Base-by-base conservation (phyloP, 37 sponge, comb jelly and placozoan species). In the Trichoplax adhaerens region DNA sequence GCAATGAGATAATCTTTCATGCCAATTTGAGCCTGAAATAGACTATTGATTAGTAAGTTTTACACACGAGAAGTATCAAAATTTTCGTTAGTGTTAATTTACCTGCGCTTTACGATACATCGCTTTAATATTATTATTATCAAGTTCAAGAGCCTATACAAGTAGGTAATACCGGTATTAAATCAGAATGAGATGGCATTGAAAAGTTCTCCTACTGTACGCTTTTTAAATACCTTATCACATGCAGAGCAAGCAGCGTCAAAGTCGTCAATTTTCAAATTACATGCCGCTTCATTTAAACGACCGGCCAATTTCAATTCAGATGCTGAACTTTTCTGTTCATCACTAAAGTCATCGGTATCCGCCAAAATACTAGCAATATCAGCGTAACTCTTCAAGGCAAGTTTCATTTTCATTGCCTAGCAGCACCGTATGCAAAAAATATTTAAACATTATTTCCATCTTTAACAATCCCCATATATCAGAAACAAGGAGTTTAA, bases 51-150 rank as follows among this genome's bases (percentile, higher is more conserved):
- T 10, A n/a, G 54, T 65, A 57, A 50, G 10, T 66, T 66, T 48
- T 66, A 12, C 10, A 48, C 10, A 8, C 7, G 6, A 50, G 46
- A 12, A n/a, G 48, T 51, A 12, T 66, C 29, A 50, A 51, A 66
- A 7, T n/a, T 49, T 50, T 52, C 10, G 8, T 48, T 53, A 8
- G 65, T 71, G 0, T 53, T 56, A 54, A 65, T 73, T 66, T 57
- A 89, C 90, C 82, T 91, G 91, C 0, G 91, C 96, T 66, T 76
- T 70, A 69, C 96, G 84, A 68, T 88, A 95, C 52, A 80, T 78
- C n/a, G 86, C 91, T 66, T 95, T 95, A 53, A 91, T 66, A 67
- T 95, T 95, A 2, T 48, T 59, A 0, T 53, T 61, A 64, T 95
- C 91, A 4, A 76, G 70, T 56, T 74, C 49, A 6, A 89, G 71